Evolutionary conservation across 2,113 vertebrate species (phyloP), one percentile per base, ranked within the genome.

Genomic region (Myotis brandtii): DNA sequence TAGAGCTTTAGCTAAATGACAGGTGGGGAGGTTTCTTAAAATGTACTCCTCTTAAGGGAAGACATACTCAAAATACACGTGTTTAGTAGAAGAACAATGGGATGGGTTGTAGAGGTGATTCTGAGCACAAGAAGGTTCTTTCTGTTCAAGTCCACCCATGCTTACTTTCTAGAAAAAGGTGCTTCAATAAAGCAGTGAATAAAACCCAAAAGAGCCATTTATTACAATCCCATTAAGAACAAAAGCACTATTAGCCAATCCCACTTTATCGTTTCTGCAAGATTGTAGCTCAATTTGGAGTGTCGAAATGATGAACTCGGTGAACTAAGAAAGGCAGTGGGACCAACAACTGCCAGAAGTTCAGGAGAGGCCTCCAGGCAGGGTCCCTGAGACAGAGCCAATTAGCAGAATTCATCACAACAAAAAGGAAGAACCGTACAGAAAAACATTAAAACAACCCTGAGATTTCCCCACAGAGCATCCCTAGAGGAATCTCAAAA

Each of bases 201-300:
- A 62, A 92, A 93, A 52, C 46, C 46, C 54, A 0, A 75, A 96
- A 90, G n/a, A 46, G 56, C 27, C 70, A 46, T 80, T 70, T 43
- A 34, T 89, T 81, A 76, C 73, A 46, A 89, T 72, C 17, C 43
- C 70, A 25, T 93, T 87, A 81, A 86, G 56, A 93, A 72, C 7
- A 66, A 76, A 91, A 91, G 23, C 43, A 20, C 54, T 16, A 9
- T 14, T 32, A 80, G 43, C 46, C 54, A 72, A 9, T 14, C 12
- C 25, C 30, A 8, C 52, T 66, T 86, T 73, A 62, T 86, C 92
- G 4, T 76, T 81, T 86, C 64, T 84, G 43, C 50, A 84, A 64
- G 46, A 89, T 32, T 5, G 2, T 34, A 69, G 32, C 56, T 96
- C 80, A 77, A 18, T 37, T 67, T 76, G 70, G 40, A 69, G n/a